phyloP scores from a whole-genome alignment of 1,140 invertebrate species.

The Thaumetopoea pityocampa region DNA sequence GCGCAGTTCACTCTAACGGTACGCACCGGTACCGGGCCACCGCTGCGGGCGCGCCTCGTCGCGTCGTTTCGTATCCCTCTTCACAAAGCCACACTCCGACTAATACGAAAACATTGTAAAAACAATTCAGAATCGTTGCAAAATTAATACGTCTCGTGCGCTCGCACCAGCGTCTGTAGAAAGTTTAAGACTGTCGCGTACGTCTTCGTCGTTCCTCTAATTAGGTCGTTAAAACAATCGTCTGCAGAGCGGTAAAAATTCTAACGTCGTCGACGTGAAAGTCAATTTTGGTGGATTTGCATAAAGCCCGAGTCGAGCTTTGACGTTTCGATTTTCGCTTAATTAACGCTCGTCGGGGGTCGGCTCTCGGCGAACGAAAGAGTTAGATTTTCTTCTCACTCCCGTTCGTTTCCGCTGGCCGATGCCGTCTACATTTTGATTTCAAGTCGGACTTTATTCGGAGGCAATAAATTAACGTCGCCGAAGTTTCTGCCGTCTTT shows the following conservation, averaged over 20 bases:
- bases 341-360: slow-evolving; percentile 57
- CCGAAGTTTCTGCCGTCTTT: slow-evolving; percentile 42
- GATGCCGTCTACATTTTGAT: slow-evolving; percentile 44
- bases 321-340: slow-evolving; percentile 70
- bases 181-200: slow-evolving; percentile 12
- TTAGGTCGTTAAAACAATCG: slow-evolving; percentile 54
- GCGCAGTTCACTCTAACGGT: slow-evolving; percentile 39
- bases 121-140: no score
- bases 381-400: slow-evolving; percentile 41
- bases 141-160: slow-evolving; percentile 16
- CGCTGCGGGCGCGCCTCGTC: slow-evolving; percentile 6
- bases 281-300: slow-evolving; percentile 59
- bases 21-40: slow-evolving; percentile 29
- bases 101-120: no score
- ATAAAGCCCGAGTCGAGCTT: slow-evolving; percentile 52
- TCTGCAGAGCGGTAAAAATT: slow-evolving; percentile 45
- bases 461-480: slow-evolving; percentile 54
- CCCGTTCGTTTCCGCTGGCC: slow-evolving; percentile 35
- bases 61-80: no score
- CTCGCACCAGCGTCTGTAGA: slow-evolving; percentile 8
- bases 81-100: no score
- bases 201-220: slow-evolving; percentile 32
- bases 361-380: slow-evolving; percentile 36
- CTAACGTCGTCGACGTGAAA: slow-evolving; percentile 46
- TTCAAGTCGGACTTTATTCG: slow-evolving; percentile 43